Evolutionary conservation across 1,140 invertebrate species (phyloP), one percentile per base, ranked within the genome.

Genomic region (Cotesia vestalis): DNA sequence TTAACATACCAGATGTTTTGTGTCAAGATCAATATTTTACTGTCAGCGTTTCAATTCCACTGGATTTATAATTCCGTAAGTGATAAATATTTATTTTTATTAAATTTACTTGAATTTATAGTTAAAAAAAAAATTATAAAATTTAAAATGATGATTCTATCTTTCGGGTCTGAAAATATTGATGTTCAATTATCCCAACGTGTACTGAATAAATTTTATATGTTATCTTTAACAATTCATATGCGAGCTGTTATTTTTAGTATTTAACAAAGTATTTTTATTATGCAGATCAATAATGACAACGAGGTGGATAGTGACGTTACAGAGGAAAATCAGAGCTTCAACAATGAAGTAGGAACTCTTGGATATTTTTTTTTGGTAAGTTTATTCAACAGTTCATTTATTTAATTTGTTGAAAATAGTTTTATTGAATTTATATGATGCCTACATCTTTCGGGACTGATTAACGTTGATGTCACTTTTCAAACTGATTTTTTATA

Each of bases 391-490:
- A 27, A 27, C 3, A 27, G 27, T 27, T 2, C 1, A 27, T 27
- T 27, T 27, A 3, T 2, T 27, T 2, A 27, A 27, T 27, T 27
- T 27, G 27, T 2, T 27, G 2, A 27, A 27, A 27, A 27, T 27
- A 1, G 27, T 27, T 27, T 27, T 27, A 27, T 27, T 27, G 27
- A 27, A 27, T 27, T 27, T 27, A 27, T n/a, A 70, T 74, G 73
- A 74, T 69, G 57, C 69, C 27, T 11, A 46, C 40, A 66, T 66
- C 64, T 73, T 73, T 73, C 72, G 72, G 69, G 80, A 73, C 78
- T 81, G 80, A 81, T 70, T 73, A 78, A 78, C 59, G 75, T 79
- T 81, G 80, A 81, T 77, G 78, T 55, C 61, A 77, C 76, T 72
- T n/a, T 70, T 72, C 67, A 61, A 14, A 52, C 63, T 38, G 40